Percentiles rank a stretch among this genome's conserved stretches.
These are phyloP conservation scores for Heteractis magnifica DNA, from an alignment of 92 coral and sea anemone genomes.

Conservation along the genomic window DNA sequence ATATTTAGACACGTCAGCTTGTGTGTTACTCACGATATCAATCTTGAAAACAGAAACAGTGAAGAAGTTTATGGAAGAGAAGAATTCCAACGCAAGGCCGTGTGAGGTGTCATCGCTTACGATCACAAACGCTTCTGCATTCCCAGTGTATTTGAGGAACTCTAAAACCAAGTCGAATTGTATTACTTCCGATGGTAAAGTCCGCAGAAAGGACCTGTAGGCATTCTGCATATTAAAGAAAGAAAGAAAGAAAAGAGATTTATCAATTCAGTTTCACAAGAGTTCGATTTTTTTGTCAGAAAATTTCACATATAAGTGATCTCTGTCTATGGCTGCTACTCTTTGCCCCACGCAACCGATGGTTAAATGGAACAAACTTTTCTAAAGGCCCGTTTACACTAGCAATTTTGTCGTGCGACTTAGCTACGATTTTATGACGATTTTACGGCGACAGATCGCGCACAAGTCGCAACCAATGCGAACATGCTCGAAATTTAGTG, in stretches of 20 bases:
- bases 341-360: no score
- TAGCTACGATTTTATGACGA: no score
- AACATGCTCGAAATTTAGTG: no score
- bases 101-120: slow-evolving; percentile 71
- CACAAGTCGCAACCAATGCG: no score
- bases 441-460: no score
- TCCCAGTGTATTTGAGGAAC: slow-evolving; percentile 60
- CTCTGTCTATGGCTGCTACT: no score
- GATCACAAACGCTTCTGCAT: slow-evolving; percentile 53
- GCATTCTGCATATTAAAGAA: slow-evolving; percentile 36
- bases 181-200: slow-evolving; percentile 46
- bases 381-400: no score
- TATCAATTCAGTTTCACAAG: no score
- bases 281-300: no score
- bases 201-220: slow-evolving; percentile 65
- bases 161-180: slow-evolving; percentile 58
- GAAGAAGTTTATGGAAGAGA: slow-evolving; percentile 22
- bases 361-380: no score
- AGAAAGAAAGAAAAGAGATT: neutral
- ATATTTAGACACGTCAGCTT: slow-evolving; percentile 24
- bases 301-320: no score
- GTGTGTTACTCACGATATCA: slow-evolving; percentile 13
- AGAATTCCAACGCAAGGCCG: slow-evolving; percentile 59
- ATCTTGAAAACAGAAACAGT: slow-evolving; percentile 46
- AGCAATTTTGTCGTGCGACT: no score